Conservation (phyloP, 2,888 invertebrate genomes). For the Rotaria macrura region DNA sequence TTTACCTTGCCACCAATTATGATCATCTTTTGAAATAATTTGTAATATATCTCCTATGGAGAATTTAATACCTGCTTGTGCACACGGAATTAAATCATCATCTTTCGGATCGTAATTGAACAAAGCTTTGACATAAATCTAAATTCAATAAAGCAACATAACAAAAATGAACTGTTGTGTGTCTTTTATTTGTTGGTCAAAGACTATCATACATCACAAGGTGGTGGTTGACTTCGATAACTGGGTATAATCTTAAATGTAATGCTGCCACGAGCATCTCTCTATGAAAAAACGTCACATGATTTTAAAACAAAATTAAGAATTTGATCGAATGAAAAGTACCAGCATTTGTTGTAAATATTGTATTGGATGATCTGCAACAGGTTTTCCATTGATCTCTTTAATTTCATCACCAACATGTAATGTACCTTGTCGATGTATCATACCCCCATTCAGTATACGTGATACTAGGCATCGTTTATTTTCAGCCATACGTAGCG, state of each 20-base stretch:
- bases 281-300: constrained; percentile 39
- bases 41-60: constrained; percentile 90
- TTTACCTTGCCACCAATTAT: constrained; percentile 98
- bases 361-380: constrained; percentile 90
- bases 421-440: constrained; percentile 68
- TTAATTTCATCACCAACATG: constrained; percentile 96
- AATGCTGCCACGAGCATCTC: constrained; percentile 89
- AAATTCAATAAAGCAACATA: constrained; percentile 38
- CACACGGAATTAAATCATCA: constrained; percentile 94
- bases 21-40: constrained; percentile 90
- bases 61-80: constrained; percentile 93
- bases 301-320: no score
- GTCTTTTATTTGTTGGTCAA: no score
- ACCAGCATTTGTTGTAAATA: constrained; percentile 84
- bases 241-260: constrained; percentile 98
- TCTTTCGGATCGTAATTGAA: constrained; percentile 95
- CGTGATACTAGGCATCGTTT: constrained; percentile 92
- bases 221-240: constrained; percentile 71
- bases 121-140: constrained; percentile 96
- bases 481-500: constrained; percentile 91
- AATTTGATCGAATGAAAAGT: not conserved
- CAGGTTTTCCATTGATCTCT: constrained; percentile 81
- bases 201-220: constrained; percentile 24
- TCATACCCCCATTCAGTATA: constrained; percentile 99
- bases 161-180: no score